Percentiles rank a stretch among this genome's conserved stretches.
Conservation (phyloP, 2,113 vertebrate species). For the Sceloporus undulatus region DNA sequence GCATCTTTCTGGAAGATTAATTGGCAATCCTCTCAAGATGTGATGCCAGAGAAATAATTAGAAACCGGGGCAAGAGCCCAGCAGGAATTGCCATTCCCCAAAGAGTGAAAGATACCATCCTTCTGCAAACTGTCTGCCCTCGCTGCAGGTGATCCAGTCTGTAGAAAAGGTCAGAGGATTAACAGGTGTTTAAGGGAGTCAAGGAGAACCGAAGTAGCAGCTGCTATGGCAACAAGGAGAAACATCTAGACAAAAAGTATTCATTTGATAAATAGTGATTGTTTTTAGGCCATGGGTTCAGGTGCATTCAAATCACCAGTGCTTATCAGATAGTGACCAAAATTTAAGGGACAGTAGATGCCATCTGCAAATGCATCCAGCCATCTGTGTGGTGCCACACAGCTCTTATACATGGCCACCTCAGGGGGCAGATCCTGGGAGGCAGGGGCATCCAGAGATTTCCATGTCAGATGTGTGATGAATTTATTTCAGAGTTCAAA, state of each 20-base stretch:
- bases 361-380: background rate
- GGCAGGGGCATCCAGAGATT: background rate
- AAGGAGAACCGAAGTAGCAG: conserved; percentile 29
- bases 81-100: conserved; percentile 27
- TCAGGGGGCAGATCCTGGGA: background rate
- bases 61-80: conserved; percentile 15
- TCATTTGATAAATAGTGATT: background rate
- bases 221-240: conserved; percentile 48
- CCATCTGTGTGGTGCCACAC: background rate
- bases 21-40: conserved; percentile 55
- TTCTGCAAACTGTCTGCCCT: conserved; percentile 43
- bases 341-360: background rate
- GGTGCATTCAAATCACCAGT: background rate
- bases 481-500: too few relatives aligned
- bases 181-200: conserved; percentile 51
- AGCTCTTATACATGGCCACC: background rate
- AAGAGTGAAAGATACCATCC: conserved; percentile 34
- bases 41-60: conserved; percentile 59
- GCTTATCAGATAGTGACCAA: background rate
- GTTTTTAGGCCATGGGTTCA: background rate
- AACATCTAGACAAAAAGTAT: conserved; percentile 10
- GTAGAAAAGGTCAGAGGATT: conserved; percentile 55
- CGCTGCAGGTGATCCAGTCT: conserved; percentile 23
- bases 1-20: conserved; percentile 65
- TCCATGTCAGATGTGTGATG: too few relatives aligned